phyloP scores from a whole-genome alignment of 1,140 invertebrate species.

The Bemisia tabaci region DNA sequence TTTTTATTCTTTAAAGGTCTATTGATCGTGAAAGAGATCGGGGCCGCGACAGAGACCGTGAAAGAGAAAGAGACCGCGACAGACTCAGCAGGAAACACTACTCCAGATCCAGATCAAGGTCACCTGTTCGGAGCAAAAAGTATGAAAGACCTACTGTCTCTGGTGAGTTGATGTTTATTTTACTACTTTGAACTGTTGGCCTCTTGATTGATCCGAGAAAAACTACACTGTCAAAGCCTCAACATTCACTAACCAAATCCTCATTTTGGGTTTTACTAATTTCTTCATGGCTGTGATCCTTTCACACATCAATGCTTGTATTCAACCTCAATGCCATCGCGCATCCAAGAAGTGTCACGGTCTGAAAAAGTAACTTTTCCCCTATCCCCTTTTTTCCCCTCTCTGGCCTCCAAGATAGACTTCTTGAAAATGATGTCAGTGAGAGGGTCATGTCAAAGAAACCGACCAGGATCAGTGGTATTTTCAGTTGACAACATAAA shows the following conservation, averaged over 20 bases:
- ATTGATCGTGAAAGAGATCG: slow-evolving; percentile 34
- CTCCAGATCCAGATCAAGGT: slow-evolving; percentile 31
- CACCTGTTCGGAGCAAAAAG: background rate
- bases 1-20: background rate
- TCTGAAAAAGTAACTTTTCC: too few relatives aligned
- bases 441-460: too few relatives aligned
- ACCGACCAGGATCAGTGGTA: slow-evolving; percentile 37
- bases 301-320: too few relatives aligned
- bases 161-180: slow-evolving; percentile 4
- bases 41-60: slow-evolving; percentile 38
- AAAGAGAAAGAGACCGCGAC: slow-evolving; percentile 34
- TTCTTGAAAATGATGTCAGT: too few relatives aligned
- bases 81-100: slow-evolving; percentile 32
- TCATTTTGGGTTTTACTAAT: too few relatives aligned
- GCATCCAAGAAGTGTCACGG: slow-evolving; percentile 3
- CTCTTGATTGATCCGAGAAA: background rate
- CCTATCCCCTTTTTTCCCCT: background rate
- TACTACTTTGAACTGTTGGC: slow-evolving; percentile 1
- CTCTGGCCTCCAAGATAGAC: background rate
- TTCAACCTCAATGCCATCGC: slow-evolving; percentile 38
- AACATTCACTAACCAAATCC: too few relatives aligned
- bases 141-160: background rate
- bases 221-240: slow-evolving; percentile 28
- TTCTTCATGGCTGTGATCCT: too few relatives aligned
- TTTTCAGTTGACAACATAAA: background rate